Evolutionary conservation across 2,888 invertebrate species (phyloP), one percentile per base, ranked within the genome.

Genomic region (Leptothorax acervorum): DNA sequence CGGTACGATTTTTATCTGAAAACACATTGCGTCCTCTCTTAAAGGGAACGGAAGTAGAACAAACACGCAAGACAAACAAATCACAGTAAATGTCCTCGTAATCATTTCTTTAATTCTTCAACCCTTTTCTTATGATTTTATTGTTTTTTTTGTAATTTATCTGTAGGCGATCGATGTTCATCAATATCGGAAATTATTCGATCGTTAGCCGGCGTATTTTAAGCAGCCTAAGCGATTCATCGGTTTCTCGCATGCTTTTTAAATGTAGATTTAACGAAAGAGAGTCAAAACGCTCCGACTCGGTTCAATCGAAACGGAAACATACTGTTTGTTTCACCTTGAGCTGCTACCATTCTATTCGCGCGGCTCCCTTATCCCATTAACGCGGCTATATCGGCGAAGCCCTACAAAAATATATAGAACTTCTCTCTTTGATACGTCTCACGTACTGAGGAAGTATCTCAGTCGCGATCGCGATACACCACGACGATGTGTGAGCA

Each of bases 321-420:
- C 51, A 3, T 48, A 73, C 62, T 68, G 84, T 89, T 86, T 87
- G 81, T 86, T 85, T 91, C 85, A 88, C 90, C 90, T 92, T 88
- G 91, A 90, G 57, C 35, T 35, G 28, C 65, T 39, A 75, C 28
- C 23, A 2, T 63, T 55, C 66, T 51, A 45, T 35, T 57, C 84
- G 86, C 85, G 85, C 79, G 45, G 60, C 82, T 66, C 81, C 83
- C 68, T 84, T 83, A 93, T 94, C 93, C 92, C 90, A 94, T 94
- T 94, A 94, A 92, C 70, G 28, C 75, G 78, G 83, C 68, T 91
- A 42, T 57, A 42, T 70, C 90, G 82, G 89, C 88, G 94, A 94
- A 94, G 93, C 94, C 94, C 88, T 92, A 92, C 83, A 90, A 91
- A 92, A 90, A 74, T 92, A 92, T 92, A 93, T 91, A 92, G 88